A percentile compares a stretch with the other conserved stretches of the same genome.
Conservation (phyloP, 2,797 vertebrate genomes). For the Tympanoctomys barrerae region DNA sequence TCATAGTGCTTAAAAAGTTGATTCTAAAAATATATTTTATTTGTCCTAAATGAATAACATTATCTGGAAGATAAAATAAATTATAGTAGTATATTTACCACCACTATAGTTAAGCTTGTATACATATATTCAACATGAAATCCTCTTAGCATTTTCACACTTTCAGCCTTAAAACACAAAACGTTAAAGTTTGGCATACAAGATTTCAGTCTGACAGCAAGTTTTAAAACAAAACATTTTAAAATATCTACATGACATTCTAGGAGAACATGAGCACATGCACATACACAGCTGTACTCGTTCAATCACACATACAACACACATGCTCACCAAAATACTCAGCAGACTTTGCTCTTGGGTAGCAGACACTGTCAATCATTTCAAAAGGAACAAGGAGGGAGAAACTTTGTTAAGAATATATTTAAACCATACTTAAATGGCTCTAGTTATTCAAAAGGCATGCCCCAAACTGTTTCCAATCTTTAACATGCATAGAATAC, state of each 20-base stretch:
- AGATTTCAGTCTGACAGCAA: slow-evolving; percentile 50
- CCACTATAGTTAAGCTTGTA: slow-evolving; percentile 79
- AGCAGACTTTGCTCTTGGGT: slow-evolving; percentile 68
- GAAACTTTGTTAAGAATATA: slow-evolving; percentile 63
- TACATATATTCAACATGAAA: slow-evolving; percentile 76
- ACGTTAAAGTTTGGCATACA: slow-evolving; percentile 70
- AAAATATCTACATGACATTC: slow-evolving; percentile 73
- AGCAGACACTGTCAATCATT: slow-evolving; percentile 75
- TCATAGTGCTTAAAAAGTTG: slow-evolving; percentile 86
- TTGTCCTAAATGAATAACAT: slow-evolving; percentile 84
- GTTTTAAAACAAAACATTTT: slow-evolving; percentile 70
- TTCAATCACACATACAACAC: background rate
- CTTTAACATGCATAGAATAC: slow-evolving; percentile 65
- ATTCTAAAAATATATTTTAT: slow-evolving; percentile 89
- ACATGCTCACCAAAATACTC: background rate
- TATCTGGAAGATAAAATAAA: slow-evolving; percentile 84
- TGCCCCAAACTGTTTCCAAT: slow-evolving; percentile 71
- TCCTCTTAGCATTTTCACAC: slow-evolving; percentile 75
- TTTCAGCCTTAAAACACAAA: slow-evolving; percentile 78
- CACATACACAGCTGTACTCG: background rate
- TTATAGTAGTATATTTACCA: slow-evolving; percentile 82
- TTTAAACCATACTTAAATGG: slow-evolving; percentile 68
- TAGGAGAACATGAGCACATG: slow-evolving; percentile 16
- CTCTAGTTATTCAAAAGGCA: slow-evolving; percentile 72
- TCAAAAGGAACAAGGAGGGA: slow-evolving; percentile 81